phyloP scores from a whole-genome alignment of 1,140 invertebrate genomes.

The Lordiphosa mommai region DNA sequence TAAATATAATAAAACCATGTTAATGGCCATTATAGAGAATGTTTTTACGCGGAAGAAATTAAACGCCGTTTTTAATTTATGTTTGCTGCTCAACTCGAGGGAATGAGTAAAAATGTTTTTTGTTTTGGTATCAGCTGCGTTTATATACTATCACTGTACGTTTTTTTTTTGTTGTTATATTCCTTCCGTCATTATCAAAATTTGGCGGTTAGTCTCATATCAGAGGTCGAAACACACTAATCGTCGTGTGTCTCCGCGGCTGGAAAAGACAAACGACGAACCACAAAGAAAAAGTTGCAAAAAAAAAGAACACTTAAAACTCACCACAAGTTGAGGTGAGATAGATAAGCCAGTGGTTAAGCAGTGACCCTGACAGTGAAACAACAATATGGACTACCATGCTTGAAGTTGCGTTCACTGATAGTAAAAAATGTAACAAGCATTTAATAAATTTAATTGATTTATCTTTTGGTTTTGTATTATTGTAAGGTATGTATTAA shows the following conservation, averaged over 20 bases:
- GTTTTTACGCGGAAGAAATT: too few relatives aligned
- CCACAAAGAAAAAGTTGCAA: conserved; percentile 10
- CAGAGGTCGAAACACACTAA: conserved; percentile 18
- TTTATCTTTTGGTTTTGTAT: too few relatives aligned
- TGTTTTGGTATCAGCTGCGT: not conserved
- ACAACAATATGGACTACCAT: not conserved
- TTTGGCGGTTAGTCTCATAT: conserved; percentile 3
- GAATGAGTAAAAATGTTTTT: not conserved
- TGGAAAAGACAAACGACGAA: conserved; percentile 11
- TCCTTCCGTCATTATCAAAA: conserved; percentile 12
- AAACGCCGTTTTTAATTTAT: too few relatives aligned
- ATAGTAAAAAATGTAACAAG: too few relatives aligned
- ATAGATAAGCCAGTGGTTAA: conserved; percentile 22
- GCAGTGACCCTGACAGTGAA: not conserved
- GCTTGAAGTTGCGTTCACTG: too few relatives aligned
- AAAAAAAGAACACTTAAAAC: not conserved
- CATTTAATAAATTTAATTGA: too few relatives aligned
- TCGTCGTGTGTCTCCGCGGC: conserved; percentile 5
- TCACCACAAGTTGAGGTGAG: conserved; percentile 41
- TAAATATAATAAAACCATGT: too few relatives aligned
- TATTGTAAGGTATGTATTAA: too few relatives aligned
- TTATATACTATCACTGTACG: not conserved
- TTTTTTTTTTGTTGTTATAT: conserved; percentile 7
- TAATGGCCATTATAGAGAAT: too few relatives aligned
- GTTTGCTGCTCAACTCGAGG: too few relatives aligned